Evolutionary conservation across 1,140 invertebrate species (phyloP).

Genomic region (Plodia interpunctella): DNA sequence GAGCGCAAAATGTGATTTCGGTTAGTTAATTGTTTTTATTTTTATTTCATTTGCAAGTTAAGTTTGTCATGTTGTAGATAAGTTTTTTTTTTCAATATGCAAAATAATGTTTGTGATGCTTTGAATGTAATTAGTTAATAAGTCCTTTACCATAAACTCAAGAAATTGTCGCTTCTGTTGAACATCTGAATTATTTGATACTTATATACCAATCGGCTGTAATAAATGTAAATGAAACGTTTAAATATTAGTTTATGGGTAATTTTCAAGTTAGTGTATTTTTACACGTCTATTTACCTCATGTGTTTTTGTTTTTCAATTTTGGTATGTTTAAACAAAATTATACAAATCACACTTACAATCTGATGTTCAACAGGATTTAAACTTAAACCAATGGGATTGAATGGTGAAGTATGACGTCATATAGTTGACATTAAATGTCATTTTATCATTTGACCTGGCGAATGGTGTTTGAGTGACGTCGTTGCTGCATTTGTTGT

Average conservation of each 20-base stretch:
- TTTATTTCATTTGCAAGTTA: constrained; percentile 54
- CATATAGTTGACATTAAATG: neutral
- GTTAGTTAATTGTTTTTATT: constrained; percentile 34
- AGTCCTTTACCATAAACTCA: too few relatives aligned
- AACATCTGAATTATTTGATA: too few relatives aligned
- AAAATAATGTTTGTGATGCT: constrained; percentile 36
- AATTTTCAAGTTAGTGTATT: too few relatives aligned
- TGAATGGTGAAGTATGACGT: neutral
- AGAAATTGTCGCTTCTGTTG: too few relatives aligned
- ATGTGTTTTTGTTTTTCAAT: too few relatives aligned
- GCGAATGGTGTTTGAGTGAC: neutral
- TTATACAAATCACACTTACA: neutral
- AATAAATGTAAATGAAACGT: too few relatives aligned
- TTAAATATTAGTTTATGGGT: too few relatives aligned
- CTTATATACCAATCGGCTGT: too few relatives aligned
- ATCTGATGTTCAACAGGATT: neutral
- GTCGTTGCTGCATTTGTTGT: neutral
- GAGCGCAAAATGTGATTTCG: constrained; percentile 26
- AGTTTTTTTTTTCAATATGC: constrained; percentile 28
- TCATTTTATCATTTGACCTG: constrained; percentile 1
- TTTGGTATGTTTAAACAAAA: too few relatives aligned
- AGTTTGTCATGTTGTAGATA: constrained; percentile 47
- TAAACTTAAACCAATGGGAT: neutral
- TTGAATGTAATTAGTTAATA: constrained; percentile 11
- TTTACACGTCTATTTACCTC: too few relatives aligned